Evolutionary conservation across 37 sponge, comb jelly and placozoan species (phyloP).

Genomic region (Aphrocallistes beatrix): DNA sequence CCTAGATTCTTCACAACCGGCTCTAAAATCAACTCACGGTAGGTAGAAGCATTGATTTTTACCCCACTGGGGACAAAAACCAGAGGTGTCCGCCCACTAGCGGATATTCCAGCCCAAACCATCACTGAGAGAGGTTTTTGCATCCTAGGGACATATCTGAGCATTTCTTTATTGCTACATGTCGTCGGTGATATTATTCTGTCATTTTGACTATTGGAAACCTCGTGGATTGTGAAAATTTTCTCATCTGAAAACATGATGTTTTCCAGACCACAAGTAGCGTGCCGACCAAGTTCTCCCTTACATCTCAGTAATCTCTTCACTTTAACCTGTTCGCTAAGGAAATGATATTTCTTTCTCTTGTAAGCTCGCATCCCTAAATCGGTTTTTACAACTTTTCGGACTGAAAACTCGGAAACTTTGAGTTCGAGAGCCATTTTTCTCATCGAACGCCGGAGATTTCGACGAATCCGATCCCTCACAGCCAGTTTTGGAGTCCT

Average conservation of each 20-base stretch:
- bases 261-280: background rate
- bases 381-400: background rate
- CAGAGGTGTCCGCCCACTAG: background rate
- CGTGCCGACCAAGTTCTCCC: background rate
- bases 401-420: background rate
- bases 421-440: background rate
- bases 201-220: background rate
- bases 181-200: background rate
- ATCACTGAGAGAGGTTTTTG: background rate
- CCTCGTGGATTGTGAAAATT: background rate
- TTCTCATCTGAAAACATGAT: background rate
- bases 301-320: background rate
- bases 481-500: background rate
- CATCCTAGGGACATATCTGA: background rate
- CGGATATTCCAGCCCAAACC: background rate
- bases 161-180: background rate
- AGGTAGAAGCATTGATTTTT: background rate
- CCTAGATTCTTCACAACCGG: background rate
- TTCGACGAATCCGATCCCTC: background rate
- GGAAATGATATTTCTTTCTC: background rate
- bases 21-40: background rate
- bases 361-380: background rate
- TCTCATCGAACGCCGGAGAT: background rate
- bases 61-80: background rate
- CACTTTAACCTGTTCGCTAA: background rate